Base-by-base conservation (phyloP, 2,888 invertebrate genomes). In the Amitus sp. region DNA sequence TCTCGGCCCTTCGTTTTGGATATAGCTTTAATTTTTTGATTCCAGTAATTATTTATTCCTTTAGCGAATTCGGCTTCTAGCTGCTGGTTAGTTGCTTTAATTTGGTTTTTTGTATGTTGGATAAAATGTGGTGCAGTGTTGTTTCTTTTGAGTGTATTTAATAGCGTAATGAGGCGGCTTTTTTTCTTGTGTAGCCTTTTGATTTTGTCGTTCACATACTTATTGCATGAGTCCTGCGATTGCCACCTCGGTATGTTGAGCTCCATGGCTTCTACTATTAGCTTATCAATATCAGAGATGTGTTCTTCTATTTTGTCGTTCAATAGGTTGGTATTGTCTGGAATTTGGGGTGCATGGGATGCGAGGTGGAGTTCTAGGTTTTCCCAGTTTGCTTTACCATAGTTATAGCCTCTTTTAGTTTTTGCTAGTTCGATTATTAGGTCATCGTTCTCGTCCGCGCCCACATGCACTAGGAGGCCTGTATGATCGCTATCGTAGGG, bases 401-500 rank as follows among this genome's bases (percentile, higher is more conserved):
- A 9, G 6, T 7, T 4, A 37, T 37, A 1, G 10, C 6, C 7
- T 37, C 20, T 34, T 13, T 39, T 6, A 15, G 20, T 34, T 13
- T 19, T 20, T 27, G 1, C 9, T 2, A 7, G n/a, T 30, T 33
- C 17, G 1, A 30, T 7, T 17, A 15, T 33, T n/a, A n/a, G n/a
- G n/a, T n/a, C n/a, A n/a, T n/a, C n/a, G n/a, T n/a, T n/a, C n/a
- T n/a, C n/a, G n/a, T n/a, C n/a, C n/a, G n/a, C n/a, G n/a, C n/a
- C n/a, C n/a, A n/a, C 2, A 33, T 30, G 4, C 2, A 46, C n/a
- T n/a, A n/a, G n/a, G 7, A n/a, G 4, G 4, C 1, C 57, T 0
- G 17, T 13, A 18, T 62, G 62, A 13, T 62, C 57, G 20, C 62
- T 62, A 15, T 49, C 47, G 12, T 37, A 13, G 37, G 17, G 17